phyloP scores from a whole-genome alignment of 2,888 invertebrate species.

The Lypha dubia region DNA sequence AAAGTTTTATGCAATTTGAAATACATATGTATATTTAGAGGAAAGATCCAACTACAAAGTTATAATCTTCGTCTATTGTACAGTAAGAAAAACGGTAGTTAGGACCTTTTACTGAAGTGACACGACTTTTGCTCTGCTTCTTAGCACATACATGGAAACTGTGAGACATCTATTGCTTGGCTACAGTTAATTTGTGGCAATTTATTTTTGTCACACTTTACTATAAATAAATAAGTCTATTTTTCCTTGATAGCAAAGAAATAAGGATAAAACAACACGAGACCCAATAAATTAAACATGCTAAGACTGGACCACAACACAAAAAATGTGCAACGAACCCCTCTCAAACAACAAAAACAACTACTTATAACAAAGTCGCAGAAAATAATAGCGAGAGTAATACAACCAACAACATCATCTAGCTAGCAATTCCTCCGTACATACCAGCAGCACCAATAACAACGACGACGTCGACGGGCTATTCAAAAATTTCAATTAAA shows the following conservation, averaged over 20 bases:
- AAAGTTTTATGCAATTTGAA: too few relatives aligned
- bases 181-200: slow-evolving; percentile 16
- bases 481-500: slow-evolving; percentile 67
- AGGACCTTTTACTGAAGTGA: too few relatives aligned
- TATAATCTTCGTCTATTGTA: too few relatives aligned
- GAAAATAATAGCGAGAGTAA: slow-evolving; percentile 29
- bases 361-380: neutral
- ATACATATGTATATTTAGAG: too few relatives aligned
- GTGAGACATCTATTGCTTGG: neutral
- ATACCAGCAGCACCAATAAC: slow-evolving; percentile 10
- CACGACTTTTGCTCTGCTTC: neutral
- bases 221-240: neutral
- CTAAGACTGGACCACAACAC: slow-evolving; percentile 37
- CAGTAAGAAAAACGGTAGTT: too few relatives aligned
- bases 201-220: slow-evolving; percentile 30
- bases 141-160: neutral
- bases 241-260: neutral
- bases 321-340: slow-evolving; percentile 12
- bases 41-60: too few relatives aligned
- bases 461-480: slow-evolving; percentile 33
- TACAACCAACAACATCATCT: slow-evolving; percentile 45
- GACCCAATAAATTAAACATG: slow-evolving; percentile 44
- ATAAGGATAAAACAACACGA: slow-evolving; percentile 42
- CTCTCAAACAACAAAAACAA: neutral
- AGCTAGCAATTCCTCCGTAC: slow-evolving; percentile 58